phyloP scores from a whole-genome alignment of 2,888 invertebrate species.

The Ptychoptera contaminata region DNA sequence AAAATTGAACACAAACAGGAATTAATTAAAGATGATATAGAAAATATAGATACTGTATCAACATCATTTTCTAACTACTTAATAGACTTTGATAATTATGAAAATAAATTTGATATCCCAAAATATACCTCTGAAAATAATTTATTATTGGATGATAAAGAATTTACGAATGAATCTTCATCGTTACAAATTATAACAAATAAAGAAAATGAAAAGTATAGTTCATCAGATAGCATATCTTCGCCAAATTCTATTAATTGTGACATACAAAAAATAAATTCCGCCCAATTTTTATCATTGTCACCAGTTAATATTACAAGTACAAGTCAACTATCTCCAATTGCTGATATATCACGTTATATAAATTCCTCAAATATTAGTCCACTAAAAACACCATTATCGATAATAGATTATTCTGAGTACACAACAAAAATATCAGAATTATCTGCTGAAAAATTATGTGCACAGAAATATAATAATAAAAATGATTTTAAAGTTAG shows the following conservation, averaged over 20 bases:
- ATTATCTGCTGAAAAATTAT: not conserved
- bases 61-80: too few species aligned
- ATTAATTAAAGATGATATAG: too few species aligned
- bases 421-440: slow-evolving; percentile 7
- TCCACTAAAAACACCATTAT: slow-evolving; percentile 19
- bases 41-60: too few species aligned
- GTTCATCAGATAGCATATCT: not conserved
- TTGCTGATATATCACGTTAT: slow-evolving; percentile 17
- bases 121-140: too few species aligned
- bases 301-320: slow-evolving; percentile 14
- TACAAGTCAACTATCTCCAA: slow-evolving; percentile 20
- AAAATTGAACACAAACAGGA: too few species aligned
- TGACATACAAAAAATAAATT: not conserved
- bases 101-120: too few species aligned
- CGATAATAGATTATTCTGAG: slow-evolving; percentile 16
- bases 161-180: too few species aligned
- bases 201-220: not conserved
- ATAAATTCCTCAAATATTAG: slow-evolving; percentile 14
- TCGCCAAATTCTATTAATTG: not conserved
- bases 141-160: too few species aligned
- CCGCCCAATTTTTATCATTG: not conserved
- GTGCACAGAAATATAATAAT: slow-evolving; percentile 4
- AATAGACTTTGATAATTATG: too few species aligned
- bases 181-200: not conserved
- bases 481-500: slow-evolving; percentile 19